These are phyloP conservation scores for Notocelia uddmanniana DNA, from an alignment of 2,888 invertebrate species.

Conservation along the genomic window DNA sequence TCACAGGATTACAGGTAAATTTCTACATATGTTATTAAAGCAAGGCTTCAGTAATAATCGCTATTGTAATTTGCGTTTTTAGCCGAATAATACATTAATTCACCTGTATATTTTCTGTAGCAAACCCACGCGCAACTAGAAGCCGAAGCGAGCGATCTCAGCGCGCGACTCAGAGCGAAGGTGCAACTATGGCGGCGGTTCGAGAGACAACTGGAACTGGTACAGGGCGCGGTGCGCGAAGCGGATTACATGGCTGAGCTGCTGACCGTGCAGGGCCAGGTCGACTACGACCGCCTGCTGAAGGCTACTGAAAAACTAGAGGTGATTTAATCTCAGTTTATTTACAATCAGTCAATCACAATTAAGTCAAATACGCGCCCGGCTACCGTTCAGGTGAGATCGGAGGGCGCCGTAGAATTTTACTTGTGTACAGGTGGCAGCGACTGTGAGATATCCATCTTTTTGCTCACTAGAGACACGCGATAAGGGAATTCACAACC, in stretches of 20 bases:
- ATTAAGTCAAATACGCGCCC: no score
- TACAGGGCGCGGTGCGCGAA: slow-evolving; percentile 93
- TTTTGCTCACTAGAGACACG: no score
- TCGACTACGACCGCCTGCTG: slow-evolving; percentile 92
- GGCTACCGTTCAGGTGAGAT: no score
- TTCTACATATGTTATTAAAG: neutral
- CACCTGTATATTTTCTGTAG: slow-evolving; percentile 65
- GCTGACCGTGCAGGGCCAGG: slow-evolving; percentile 92
- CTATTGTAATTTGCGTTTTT: neutral
- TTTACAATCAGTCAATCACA: no score
- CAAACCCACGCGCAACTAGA: slow-evolving; percentile 91
- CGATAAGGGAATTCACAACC: no score
- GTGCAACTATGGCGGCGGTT: slow-evolving; percentile 91
- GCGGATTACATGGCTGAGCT: slow-evolving; percentile 96
- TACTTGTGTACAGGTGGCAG: no score
- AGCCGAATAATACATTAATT: neutral
- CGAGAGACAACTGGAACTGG: slow-evolving; percentile 91
- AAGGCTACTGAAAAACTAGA: slow-evolving; percentile 94
- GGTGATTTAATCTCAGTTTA: slow-evolving; percentile 83
- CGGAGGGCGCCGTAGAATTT: no score
- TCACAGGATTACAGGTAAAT: slow-evolving; percentile 86
- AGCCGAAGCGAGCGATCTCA: slow-evolving; percentile 88
- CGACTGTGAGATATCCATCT: no score
- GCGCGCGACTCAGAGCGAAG: slow-evolving; percentile 88
- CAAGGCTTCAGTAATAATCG: neutral